A percentile compares a stretch with the other conserved stretches of the same genome.
Conservation (phyloP, 2,888 invertebrate species). For the Macrosoma leucophasiata region DNA sequence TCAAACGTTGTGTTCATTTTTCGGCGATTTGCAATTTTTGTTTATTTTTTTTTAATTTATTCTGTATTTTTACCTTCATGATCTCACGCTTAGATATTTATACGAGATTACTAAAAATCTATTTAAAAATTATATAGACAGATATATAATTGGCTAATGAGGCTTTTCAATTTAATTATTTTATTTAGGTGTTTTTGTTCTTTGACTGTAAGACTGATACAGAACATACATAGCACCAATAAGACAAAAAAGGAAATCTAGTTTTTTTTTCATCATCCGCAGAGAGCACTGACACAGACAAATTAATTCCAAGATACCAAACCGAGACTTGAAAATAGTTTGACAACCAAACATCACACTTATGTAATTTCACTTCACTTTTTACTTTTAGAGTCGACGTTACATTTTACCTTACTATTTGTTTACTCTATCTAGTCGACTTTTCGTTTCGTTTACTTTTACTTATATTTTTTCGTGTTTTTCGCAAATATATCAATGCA, state of each 20-base stretch:
- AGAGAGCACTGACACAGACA: conserved; percentile 48
- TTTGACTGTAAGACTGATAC: conserved; percentile 64
- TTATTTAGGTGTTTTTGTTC: conserved; percentile 60
- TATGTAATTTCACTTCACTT: conserved; percentile 21
- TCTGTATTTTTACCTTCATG: conserved; percentile 69
- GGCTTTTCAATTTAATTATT: conserved; percentile 66
- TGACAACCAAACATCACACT: conserved; percentile 23
- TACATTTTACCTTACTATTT: conserved; percentile 27
- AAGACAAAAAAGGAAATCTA: conserved; percentile 34
- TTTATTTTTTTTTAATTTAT: too few species aligned
- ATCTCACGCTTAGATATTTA: conserved; percentile 74
- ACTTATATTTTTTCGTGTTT: conserved; percentile 21
- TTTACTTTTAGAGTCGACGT: conserved; percentile 29
- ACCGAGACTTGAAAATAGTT: conserved; percentile 26
- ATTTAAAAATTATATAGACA: conserved; percentile 52
- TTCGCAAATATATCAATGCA: conserved; percentile 32
- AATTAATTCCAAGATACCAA: conserved; percentile 33
- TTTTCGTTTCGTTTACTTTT: conserved; percentile 23
- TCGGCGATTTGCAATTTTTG: conserved; percentile 63
- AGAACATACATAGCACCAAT: conserved; percentile 60
- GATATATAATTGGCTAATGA: conserved; percentile 71
- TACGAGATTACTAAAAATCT: conserved; percentile 71
- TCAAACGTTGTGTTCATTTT: conserved; percentile 71
- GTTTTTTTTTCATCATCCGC: conserved; percentile 44
- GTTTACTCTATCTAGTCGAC: conserved; percentile 33